phyloP scores from a whole-genome alignment of 2,888 invertebrate genomes.

The Cyclophora albipunctata region DNA sequence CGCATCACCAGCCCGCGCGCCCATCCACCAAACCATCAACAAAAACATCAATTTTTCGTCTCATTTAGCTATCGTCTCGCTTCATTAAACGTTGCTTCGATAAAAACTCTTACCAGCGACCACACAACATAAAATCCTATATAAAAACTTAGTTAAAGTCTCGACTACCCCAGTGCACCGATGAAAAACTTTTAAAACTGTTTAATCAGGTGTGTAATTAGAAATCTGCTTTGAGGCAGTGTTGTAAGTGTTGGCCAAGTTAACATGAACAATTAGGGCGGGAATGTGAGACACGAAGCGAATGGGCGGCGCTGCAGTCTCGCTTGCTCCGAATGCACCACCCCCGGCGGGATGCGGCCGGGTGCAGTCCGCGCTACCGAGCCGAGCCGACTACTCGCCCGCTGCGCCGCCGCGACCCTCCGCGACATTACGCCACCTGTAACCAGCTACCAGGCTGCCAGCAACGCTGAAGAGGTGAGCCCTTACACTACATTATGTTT shows the following conservation, averaged over 20 bases:
- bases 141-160: constrained; percentile 5
- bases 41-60: constrained; percentile 13
- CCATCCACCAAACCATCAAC: constrained; percentile 25
- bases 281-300: constrained; percentile 70
- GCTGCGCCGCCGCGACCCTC: constrained; percentile 35
- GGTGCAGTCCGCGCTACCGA: constrained; percentile 61
- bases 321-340: constrained; percentile 72
- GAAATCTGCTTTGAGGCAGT: constrained; percentile 16
- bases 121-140: neutral
- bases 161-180: constrained; percentile 6
- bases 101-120: neutral
- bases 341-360: constrained; percentile 55
- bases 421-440: constrained; percentile 65
- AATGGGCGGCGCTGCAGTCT: constrained; percentile 71
- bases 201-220: constrained; percentile 30
- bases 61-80: constrained; percentile 9
- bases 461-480: constrained; percentile 57
- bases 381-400: constrained; percentile 56
- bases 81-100: constrained; percentile 4
- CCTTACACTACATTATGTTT: constrained; percentile 48
- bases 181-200: constrained; percentile 15
- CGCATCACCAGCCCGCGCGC: constrained; percentile 25
- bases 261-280: constrained; percentile 60
- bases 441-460: constrained; percentile 68
- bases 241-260: constrained; percentile 44